These are phyloP conservation scores for Epicauta chinensis DNA, from an alignment of 1,140 invertebrate species.

Conservation along the genomic window DNA sequence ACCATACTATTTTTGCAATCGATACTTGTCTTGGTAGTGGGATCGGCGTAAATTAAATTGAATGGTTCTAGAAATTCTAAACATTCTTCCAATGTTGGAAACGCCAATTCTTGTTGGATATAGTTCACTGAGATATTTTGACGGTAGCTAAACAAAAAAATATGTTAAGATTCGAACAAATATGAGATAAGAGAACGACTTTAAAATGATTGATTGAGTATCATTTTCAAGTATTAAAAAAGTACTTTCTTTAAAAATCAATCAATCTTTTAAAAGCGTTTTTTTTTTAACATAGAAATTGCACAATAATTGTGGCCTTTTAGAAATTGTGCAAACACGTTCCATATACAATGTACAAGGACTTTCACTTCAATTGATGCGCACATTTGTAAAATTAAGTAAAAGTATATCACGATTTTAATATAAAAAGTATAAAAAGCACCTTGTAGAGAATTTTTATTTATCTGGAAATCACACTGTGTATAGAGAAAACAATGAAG, in stretches of 20 bases:
- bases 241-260: background rate
- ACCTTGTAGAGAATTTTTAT: too few relatives aligned
- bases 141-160: slow-evolving; percentile 77
- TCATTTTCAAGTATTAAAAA: background rate
- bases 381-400: too few relatives aligned
- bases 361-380: too few relatives aligned
- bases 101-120: slow-evolving; percentile 79
- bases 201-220: background rate
- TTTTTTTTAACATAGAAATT: background rate
- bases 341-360: too few relatives aligned
- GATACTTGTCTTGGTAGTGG: slow-evolving; percentile 61
- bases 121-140: slow-evolving; percentile 81
- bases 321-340: background rate
- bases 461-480: too few relatives aligned
- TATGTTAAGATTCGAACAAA: slow-evolving; percentile 21
- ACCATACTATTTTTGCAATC: slow-evolving; percentile 80
- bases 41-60: slow-evolving; percentile 67
- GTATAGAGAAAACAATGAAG: too few relatives aligned
- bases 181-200: background rate
- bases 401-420: too few relatives aligned
- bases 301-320: background rate
- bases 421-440: too few relatives aligned
- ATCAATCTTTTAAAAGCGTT: background rate
- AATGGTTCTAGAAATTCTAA: slow-evolving; percentile 80
- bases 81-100: slow-evolving; percentile 73